Percentiles rank a stretch among this genome's conserved stretches.
Evolutionary conservation across 2,797 vertebrate species (phyloP).

Genomic region (Eulemur coronatus): DNA sequence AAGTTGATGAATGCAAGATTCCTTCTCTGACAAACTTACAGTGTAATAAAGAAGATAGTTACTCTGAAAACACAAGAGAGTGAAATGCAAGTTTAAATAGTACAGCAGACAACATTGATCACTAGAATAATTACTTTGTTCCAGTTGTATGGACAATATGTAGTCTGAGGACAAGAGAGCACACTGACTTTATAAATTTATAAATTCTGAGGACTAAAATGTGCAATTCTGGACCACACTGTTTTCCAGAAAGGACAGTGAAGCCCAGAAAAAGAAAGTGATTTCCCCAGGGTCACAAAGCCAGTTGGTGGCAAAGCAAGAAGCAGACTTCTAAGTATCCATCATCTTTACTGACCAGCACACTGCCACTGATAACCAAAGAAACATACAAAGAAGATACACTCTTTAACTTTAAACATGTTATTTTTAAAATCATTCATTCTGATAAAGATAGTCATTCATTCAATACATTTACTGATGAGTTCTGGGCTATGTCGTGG

Average conservation of each 20-base stretch:
- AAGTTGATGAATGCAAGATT: not conserved
- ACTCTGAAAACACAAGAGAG: not conserved
- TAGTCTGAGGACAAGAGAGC: not conserved
- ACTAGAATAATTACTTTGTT: not conserved
- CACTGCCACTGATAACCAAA: not conserved
- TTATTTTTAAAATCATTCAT: not conserved
- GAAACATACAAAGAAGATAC: not conserved
- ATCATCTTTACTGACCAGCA: not conserved
- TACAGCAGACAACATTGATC: not conserved
- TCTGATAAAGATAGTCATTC: not conserved
- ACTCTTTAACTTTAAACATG: not conserved
- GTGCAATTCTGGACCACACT: not conserved
- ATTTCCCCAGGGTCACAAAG: not conserved
- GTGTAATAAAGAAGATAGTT: not conserved
- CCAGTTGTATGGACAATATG: not conserved
- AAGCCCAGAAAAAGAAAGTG: not conserved
- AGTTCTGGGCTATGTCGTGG: not conserved
- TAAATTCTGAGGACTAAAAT: not conserved
- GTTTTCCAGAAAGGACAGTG: not conserved
- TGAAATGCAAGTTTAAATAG: not conserved
- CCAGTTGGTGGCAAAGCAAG: not conserved
- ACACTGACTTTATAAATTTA: not conserved
- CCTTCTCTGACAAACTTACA: not conserved
- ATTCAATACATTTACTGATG: not conserved
- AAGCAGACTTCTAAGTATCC: not conserved